These are phyloP conservation scores for Lasius fuliginosus DNA, from an alignment of 2,888 invertebrate species.

Conservation along the genomic window DNA sequence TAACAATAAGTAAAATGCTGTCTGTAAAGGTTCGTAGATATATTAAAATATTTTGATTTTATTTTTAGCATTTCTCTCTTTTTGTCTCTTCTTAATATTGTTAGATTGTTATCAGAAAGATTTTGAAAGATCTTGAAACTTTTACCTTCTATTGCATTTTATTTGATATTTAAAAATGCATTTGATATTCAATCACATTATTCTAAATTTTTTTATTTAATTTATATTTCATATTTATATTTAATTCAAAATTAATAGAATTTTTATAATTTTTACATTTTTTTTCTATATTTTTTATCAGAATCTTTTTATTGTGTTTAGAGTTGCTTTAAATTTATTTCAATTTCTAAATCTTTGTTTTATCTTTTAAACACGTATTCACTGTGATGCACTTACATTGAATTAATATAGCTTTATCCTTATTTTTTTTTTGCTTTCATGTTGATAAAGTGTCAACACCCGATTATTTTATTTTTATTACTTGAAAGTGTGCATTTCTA, in stretches of 20 bases:
- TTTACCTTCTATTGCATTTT: neutral
- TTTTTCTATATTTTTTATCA: neutral
- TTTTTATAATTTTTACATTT: neutral
- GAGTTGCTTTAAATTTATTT: slow-evolving; percentile 8
- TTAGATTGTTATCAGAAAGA: neutral
- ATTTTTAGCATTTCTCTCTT: neutral
- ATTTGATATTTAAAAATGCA: neutral
- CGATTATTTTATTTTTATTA: slow-evolving; percentile 38
- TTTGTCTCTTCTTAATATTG: neutral
- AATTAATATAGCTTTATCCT: slow-evolving; percentile 37
- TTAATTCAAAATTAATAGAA: neutral
- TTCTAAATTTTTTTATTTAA: neutral
- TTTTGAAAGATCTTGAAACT: neutral
- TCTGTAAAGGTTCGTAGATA: neutral
- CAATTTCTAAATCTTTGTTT: neutral
- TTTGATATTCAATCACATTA: neutral
- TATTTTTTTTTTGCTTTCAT: slow-evolving; percentile 32
- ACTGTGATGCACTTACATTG: slow-evolving; percentile 8
- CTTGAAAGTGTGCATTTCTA: neutral
- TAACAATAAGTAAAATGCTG: slow-evolving; percentile 5
- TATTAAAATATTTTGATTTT: neutral
- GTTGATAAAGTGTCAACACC: slow-evolving; percentile 34
- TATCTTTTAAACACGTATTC: neutral
- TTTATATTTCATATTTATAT: neutral
- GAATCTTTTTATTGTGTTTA: neutral